Percentiles rank a stretch among this genome's conserved stretches.
Conservation (phyloP, 2,797 vertebrate species). For the Odontamblyopus lacepedii region DNA sequence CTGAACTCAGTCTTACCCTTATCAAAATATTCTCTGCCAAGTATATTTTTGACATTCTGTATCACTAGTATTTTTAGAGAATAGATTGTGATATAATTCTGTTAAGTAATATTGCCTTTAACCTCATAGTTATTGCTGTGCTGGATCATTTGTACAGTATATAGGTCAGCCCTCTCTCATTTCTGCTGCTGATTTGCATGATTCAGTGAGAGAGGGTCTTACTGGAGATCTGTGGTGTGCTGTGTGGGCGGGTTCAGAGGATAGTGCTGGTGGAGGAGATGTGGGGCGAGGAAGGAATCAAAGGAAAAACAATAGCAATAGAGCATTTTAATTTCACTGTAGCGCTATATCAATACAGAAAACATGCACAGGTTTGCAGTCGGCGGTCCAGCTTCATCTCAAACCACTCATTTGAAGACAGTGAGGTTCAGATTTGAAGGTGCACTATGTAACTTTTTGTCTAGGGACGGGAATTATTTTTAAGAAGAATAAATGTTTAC, state of each 20-base stretch:
- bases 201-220: constrained; percentile 54
- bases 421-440: no score
- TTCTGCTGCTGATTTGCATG: constrained; percentile 49
- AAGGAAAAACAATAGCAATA: constrained; percentile 2
- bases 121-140: background rate
- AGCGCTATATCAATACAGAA: no score
- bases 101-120: background rate
- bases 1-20: background rate
- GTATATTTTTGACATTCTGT: background rate
- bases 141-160: constrained; percentile 36
- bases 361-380: no score
- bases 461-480: no score
- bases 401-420: no score
- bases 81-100: background rate
- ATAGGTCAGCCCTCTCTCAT: constrained; percentile 59
- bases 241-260: constrained; percentile 17
- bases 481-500: no score
- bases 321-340: no score
- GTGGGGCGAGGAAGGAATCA: constrained; percentile 3
- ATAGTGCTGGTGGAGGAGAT: constrained; percentile 23
- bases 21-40: background rate
- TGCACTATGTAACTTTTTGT: no score
- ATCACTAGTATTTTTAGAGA: no score
- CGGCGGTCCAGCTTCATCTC: no score
- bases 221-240: constrained; percentile 20